Base-by-base conservation (phyloP, 2,113 vertebrate genomes). In the Hemichromis elongatus region DNA sequence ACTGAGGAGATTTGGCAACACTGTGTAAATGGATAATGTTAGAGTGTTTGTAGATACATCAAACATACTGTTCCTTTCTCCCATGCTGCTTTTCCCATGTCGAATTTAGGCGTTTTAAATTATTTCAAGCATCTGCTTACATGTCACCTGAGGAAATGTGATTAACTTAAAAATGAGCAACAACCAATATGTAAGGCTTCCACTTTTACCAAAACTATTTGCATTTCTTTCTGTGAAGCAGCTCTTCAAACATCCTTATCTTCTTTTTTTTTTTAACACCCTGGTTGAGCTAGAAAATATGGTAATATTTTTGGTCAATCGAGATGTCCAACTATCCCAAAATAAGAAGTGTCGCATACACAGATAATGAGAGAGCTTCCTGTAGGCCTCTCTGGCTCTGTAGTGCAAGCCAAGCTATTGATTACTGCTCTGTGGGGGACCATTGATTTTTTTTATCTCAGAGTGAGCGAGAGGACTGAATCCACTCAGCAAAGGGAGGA, bases 391-490 rank as follows among this genome's bases (percentile, higher is more conserved):
- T 85, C 33, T 37, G 70, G 37, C 80, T 89, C 78, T 47, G 47
- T 45, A 19, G 80, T 68, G 83, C 86, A 92, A 63, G 86, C 88
- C 35, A 21, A 79, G 77, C 86, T 88, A 91, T 91, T 88, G 92
- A 93, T 93, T 88, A 79, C 86, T 37, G 81, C 84, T 86, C 87
- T 35, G 91, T 82, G 89, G 87, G 89, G 81, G 85, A 82, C 75
- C 88, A 93, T 92, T 89, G 92, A 91, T 93, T 93, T 88, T 93
- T 88, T 50, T 88, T 77, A 87, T 87, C 87, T 90, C 70, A 12
- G 79, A 63, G 66, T 88, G 87, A 93, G 79, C 78, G 85, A 82
- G 86, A 82, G 45, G 85, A 85, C 89, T 57, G 78, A 86, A 86
- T 84, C 81, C 66, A 90, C 85, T 92, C 86, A 54, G 80, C 47